phyloP scores from a whole-genome alignment of 2,797 vertebrate genomes.

The Acrossocheilus wenchowensis region DNA sequence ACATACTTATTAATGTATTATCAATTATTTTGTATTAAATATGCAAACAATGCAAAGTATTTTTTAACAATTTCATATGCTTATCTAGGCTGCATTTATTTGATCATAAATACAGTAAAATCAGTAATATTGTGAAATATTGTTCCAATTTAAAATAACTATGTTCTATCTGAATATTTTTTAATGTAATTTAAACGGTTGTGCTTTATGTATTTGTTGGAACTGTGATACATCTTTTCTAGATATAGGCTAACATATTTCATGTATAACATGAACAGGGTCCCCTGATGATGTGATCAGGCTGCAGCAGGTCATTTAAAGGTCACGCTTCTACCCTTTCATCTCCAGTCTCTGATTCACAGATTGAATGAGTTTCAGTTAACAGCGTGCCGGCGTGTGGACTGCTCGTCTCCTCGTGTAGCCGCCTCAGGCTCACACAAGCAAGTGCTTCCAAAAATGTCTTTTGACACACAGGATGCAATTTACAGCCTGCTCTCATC shows the following conservation, averaged over 20 bases:
- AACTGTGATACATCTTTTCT: neutral
- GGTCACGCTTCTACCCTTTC: neutral
- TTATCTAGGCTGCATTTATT: neutral
- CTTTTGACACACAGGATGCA: constrained; percentile 1
- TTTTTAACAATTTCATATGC: neutral
- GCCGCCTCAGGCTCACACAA: neutral
- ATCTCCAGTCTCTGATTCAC: neutral
- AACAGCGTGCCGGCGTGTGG: neutral
- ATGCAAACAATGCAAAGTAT: neutral
- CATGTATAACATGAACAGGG: too few species aligned
- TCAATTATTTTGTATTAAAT: neutral
- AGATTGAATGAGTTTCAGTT: constrained; percentile 15
- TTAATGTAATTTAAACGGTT: neutral
- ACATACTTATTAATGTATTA: neutral
- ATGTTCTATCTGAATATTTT: neutral
- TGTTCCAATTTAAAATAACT: neutral
- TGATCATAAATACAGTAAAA: neutral
- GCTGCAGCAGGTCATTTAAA: constrained; percentile 11
- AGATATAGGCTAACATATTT: neutral
- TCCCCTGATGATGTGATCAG: neutral
- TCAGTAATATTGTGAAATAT: neutral
- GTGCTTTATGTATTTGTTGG: neutral
- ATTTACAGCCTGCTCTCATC: neutral
- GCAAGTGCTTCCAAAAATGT: neutral
- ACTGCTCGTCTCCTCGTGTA: neutral